Base-by-base conservation (phyloP, 2,888 invertebrate genomes). In the Chloromyia formosa region DNA sequence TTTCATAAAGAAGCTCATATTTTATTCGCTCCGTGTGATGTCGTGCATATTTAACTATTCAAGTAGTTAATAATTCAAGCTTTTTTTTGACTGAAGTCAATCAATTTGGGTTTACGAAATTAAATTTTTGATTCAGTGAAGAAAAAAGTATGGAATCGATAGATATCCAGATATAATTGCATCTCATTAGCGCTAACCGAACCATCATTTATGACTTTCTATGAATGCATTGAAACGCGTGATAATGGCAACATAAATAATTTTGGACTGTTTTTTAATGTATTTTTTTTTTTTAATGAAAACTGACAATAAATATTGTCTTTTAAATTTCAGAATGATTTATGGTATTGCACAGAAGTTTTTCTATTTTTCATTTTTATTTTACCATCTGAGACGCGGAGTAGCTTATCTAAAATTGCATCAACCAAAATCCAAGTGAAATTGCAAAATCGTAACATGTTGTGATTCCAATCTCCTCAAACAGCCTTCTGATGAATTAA, bases 91-190 rank as follows among this genome's bases (percentile, higher is more conserved):
- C 54, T n/a, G 16, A 16, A 54, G 54, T 16, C 54, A 54, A 54
- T 54, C 54, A 54, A 54, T 54, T 54, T n/a, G n/a, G n/a, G 5
- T 16, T 54, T 54, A 54, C 54, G 54, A 12, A 54, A 54, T 54
- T 16, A 54, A n/a, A n/a, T 54, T 9, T 54, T n/a, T n/a, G n/a
- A n/a, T n/a, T n/a, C n/a, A n/a, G n/a, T n/a, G n/a, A n/a, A 54
- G 16, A n/a, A 16, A 54, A 54, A 54, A 16, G 7, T n/a, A 54
- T n/a, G 16, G 16, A 54, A 54, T 54, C 12, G 5, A 5, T n/a
- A 42, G 12, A 42, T 9, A 5, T 12, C 16, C 16, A 5, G 12
- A n/a, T 12, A 54, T 16, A 54, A 54, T 54, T 54, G 10, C 54
- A 54, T 54, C n/a, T 54, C 16, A 54, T 54, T 54, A 54, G 54